A percentile compares a stretch with the other conserved stretches of the same genome.
phyloP scores from a whole-genome alignment of 2,888 invertebrate genomes.

The Sarcophaga variegata region DNA sequence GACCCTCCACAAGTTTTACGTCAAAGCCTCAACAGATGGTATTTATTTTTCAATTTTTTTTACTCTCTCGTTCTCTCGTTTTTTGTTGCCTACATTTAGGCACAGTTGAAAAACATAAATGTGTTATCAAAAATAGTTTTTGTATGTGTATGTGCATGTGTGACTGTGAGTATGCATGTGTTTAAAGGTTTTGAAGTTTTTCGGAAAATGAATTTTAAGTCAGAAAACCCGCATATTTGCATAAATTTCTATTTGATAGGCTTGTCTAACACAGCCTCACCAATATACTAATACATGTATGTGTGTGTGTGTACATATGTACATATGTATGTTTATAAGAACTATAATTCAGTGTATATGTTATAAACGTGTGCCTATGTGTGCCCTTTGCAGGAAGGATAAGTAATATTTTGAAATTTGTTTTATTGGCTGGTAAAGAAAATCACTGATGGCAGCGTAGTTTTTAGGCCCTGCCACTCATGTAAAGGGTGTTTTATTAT shows the following conservation, averaged over 20 bases:
- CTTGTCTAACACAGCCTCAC: slow-evolving; percentile 1
- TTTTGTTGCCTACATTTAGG: slow-evolving; percentile 40
- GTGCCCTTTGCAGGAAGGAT: too few relatives aligned
- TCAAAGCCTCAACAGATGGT: too few relatives aligned
- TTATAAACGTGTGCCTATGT: too few relatives aligned
- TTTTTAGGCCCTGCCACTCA: too few relatives aligned
- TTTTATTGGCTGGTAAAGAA: too few relatives aligned
- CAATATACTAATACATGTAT: not conserved
- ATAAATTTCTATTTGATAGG: slow-evolving; percentile 43
- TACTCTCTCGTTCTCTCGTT: too few relatives aligned
- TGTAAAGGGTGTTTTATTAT: too few relatives aligned
- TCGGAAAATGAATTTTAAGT: slow-evolving; percentile 51
- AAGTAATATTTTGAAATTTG: too few relatives aligned
- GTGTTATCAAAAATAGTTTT: slow-evolving; percentile 9
- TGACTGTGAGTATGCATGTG: not conserved
- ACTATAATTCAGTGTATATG: too few relatives aligned
- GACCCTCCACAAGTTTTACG: too few relatives aligned
- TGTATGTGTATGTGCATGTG: not conserved
- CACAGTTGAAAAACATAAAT: not conserved
- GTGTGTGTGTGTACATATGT: not conserved
- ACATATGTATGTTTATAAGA: not conserved
- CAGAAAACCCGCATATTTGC: slow-evolving; percentile 55
- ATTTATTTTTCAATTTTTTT: too few relatives aligned
- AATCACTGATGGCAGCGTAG: too few relatives aligned
- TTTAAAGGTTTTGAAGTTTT: slow-evolving; percentile 33